These are phyloP conservation scores for Rachycentron canadum DNA, from an alignment of 2,797 vertebrate species.

Conservation along the genomic window DNA sequence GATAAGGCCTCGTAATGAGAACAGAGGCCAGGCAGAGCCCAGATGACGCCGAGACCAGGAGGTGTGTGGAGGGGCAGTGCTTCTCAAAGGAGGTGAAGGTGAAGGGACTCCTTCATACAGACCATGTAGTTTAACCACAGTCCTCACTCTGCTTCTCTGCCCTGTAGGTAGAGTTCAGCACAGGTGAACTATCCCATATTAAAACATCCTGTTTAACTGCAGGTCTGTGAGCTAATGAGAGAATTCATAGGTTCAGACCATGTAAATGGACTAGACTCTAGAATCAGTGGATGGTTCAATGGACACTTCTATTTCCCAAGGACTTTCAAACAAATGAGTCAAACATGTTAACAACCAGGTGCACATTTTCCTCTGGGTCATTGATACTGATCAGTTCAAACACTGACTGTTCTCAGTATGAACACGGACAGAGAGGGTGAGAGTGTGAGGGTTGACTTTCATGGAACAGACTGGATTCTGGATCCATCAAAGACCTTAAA, in stretches of 20 bases:
- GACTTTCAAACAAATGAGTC: no score
- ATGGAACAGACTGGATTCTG: neutral
- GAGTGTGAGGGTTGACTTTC: neutral
- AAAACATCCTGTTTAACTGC: neutral
- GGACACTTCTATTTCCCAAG: no score
- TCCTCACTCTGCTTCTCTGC: neutral
- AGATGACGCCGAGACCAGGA: constrained; percentile 76
- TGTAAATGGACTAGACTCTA: neutral
- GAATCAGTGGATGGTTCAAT: no score
- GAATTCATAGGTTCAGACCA: neutral
- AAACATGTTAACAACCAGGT: no score
- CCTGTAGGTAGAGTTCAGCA: neutral
- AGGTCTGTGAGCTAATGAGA: neutral
- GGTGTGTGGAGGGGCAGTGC: constrained; percentile 37
- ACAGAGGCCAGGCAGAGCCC: constrained; percentile 70
- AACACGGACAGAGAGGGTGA: no score
- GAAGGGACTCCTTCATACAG: neutral
- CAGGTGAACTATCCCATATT: neutral
- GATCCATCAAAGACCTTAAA: no score
- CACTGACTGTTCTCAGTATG: no score
- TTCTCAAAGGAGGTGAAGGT: neutral
- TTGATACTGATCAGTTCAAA: no score
- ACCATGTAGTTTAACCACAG: neutral
- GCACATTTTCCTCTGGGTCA: no score
- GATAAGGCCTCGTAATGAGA: constrained; percentile 87